Evolutionary conservation across 1,140 invertebrate genomes (phyloP).

Genomic region (Heliconius nattereri): DNA sequence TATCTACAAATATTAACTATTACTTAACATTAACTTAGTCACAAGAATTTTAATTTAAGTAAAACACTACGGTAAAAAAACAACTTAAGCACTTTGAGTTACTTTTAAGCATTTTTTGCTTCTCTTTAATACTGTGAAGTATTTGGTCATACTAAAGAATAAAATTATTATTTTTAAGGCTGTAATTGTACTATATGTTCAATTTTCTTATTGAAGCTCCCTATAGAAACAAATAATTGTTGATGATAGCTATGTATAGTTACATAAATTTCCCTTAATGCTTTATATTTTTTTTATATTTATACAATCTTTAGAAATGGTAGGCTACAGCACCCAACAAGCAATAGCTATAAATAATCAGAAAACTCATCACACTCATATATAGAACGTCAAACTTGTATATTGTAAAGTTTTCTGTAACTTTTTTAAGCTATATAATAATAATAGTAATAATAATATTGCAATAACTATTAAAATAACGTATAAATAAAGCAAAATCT

Average conservation of each 20-base stretch:
- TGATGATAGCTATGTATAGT: too few species aligned
- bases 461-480: not conserved
- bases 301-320: too few species aligned
- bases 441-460: too few species aligned
- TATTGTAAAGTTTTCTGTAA: too few species aligned
- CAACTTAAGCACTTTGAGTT: not conserved
- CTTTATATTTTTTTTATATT: too few species aligned
- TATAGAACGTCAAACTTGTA: too few species aligned
- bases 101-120: not conserved
- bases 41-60: slow-evolving; percentile 10
- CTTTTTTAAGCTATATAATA: too few species aligned
- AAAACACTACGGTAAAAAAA: not conserved
- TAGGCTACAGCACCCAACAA: too few species aligned
- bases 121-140: not conserved
- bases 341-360: too few species aligned
- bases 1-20: not conserved
- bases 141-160: not conserved
- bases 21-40: not conserved
- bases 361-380: too few species aligned
- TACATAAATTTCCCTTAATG: too few species aligned
- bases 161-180: not conserved
- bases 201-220: not conserved
- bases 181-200: not conserved
- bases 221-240: too few species aligned
- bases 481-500: slow-evolving; percentile 39